Evolutionary conservation across 2,888 invertebrate species (phyloP), one percentile per base, ranked within the genome.

Genomic region (Lordiphosa andalusiaca): DNA sequence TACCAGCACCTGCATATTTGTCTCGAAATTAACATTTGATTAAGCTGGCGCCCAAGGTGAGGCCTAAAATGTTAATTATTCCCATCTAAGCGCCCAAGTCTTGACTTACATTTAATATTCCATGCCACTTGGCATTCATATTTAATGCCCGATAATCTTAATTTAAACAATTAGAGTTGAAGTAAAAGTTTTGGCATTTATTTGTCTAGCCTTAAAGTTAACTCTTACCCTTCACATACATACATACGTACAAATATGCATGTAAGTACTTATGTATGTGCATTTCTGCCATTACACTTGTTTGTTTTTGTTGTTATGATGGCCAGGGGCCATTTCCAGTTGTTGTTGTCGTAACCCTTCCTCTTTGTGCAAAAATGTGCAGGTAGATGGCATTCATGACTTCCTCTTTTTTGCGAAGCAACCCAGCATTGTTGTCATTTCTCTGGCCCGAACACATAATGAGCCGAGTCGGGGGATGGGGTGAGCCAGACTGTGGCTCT

Each of bases 391-490:
- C 84, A 76, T 76, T 76, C 81, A 76, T 76, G 62, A 56, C 65
- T 71, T 72, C 74, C 71, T 67, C 55, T 58, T 48, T 63, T 55
- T 47, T 37, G 49, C 58, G 39, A 9, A 10, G 13, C 53, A 44
- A 39, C 46, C 23, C 16, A 57, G 44, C 63, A 52, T 57, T 61
- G 52, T 67, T 63, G 67, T 59, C 66, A 78, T 59, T 65, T 47
- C 42, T 61, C 66, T 66, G 64, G 63, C 74, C 82, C 82, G 82
- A 72, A 67, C 78, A 78, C 80, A 77, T 72, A 84, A 84, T 82
- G 78, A 67, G 52, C 67, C 73, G 52, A 40, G 50, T 16, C 21
- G 6, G 19, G 23, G 23, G 21, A 13, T 16, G 16, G 16, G 16
- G 16, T n/a, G n/a, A n/a, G 2, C 16, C 4, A 23, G 19, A 16